Conservation (phyloP, 1,140 invertebrate genomes). For the Lasioglossum baleicum region DNA sequence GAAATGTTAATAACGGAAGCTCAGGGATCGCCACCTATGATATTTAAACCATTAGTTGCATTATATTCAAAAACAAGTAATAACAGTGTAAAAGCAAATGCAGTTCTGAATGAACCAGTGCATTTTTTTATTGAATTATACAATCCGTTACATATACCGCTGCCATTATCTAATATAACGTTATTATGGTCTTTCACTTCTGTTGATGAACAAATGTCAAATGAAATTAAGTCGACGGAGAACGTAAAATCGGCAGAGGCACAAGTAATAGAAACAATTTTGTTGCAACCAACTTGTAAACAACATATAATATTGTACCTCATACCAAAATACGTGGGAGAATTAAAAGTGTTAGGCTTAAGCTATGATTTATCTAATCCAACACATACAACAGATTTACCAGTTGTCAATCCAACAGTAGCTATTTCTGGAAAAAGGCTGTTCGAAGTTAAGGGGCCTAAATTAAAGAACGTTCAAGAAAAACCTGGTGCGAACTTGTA, state of each 20-base stretch:
- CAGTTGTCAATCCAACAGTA: slow-evolving; percentile 66
- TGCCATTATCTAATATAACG: slow-evolving; percentile 87
- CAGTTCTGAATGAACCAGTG: slow-evolving; percentile 90
- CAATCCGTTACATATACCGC: slow-evolving; percentile 90
- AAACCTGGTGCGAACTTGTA: slow-evolving; percentile 76
- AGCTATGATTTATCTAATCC: slow-evolving; percentile 73
- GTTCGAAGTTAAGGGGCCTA: slow-evolving; percentile 80
- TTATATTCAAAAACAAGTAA: slow-evolving; percentile 85
- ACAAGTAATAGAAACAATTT: slow-evolving; percentile 73
- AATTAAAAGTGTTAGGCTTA: slow-evolving; percentile 73
- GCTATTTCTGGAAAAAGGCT: slow-evolving; percentile 83
- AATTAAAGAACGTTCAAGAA: slow-evolving; percentile 77
- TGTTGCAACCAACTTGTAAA: slow-evolving; percentile 74
- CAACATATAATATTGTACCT: slow-evolving; percentile 71
- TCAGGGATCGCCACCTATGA: slow-evolving; percentile 85
- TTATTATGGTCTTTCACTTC: slow-evolving; percentile 89
- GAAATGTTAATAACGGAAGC: slow-evolving; percentile 88
- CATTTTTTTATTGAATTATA: slow-evolving; percentile 87
- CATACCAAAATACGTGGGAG: slow-evolving; percentile 69
- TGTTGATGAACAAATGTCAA: slow-evolving; percentile 72
- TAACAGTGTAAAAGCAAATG: slow-evolving; percentile 84
- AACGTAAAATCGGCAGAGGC: slow-evolving; percentile 75
- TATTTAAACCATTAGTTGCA: slow-evolving; percentile 88
- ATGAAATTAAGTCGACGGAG: slow-evolving; percentile 70
- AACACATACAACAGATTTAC: slow-evolving; percentile 68